Base-by-base conservation (phyloP, 1,140 invertebrate genomes). In the Diplogasteroides magnus region DNA sequence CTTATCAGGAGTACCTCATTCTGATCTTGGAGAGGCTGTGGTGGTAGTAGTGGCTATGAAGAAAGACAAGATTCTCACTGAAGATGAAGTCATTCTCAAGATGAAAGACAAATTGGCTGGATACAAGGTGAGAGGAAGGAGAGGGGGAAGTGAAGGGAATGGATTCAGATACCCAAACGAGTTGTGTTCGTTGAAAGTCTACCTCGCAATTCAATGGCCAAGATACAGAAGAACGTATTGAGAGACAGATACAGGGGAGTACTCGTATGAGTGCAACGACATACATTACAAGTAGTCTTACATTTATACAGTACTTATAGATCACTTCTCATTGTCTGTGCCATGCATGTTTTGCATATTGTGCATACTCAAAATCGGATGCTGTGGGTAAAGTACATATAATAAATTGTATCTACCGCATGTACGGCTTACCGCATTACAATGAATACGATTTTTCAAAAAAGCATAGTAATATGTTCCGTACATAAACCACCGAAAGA, bases 21-120 rank as follows among this genome's bases (percentile, higher is more conserved):
- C 72, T 19, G 80, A 82, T 67, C 82, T 82, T 56, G 80, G 80
- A 37, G 80, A 82, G 67, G 81, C 76, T 25, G 80, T 82, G 2
- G 74, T 82, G 2, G 80, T 77, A 19, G 74, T 82, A 26, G 77
- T 75, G 27, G 75, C 74, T 11, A 19, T 68, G 23, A 72, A 60
- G n/a, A 58, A 70, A 1, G 23, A 25, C 23, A 65, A 6, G 0
- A 14, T 31, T 25, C 28, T 32, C n/a, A 61, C 6, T 48, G 37
- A 48, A n/a, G n/a, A n/a, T n/a, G n/a, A n/a, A n/a, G n/a, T n/a
- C n/a, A n/a, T n/a, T n/a, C 31, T 32, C 11, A 11, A 59, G 1
- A 61, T 68, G 60, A 68, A 68, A 48, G 59, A 68, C 27, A 69
- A 69, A 26, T 61, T 69, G 3, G 68, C 68, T 28, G 61, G 61